These are phyloP conservation scores for Mesoclemmys tuberculata DNA, from an alignment of 2,113 vertebrate genomes.

Conservation along the genomic window DNA sequence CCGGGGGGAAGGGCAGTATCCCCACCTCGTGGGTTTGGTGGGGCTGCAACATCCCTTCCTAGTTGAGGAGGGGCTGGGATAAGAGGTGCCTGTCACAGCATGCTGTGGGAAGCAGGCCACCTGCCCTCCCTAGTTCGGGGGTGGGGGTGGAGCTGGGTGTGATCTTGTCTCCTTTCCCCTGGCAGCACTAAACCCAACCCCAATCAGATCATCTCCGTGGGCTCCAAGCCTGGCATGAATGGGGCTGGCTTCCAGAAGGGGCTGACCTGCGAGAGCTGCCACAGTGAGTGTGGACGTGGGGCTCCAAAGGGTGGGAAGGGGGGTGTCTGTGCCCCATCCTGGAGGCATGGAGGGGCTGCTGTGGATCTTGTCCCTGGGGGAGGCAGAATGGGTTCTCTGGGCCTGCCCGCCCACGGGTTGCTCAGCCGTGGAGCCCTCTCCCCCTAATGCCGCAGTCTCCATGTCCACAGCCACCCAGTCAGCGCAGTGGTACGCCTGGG, in stretches of 20 bases:
- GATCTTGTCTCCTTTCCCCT: neutral
- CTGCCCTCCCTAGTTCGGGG: no score
- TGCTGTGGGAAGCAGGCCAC: neutral
- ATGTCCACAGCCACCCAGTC: conserved; percentile 84
- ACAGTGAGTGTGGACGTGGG: conserved; percentile 84
- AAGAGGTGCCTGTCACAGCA: neutral
- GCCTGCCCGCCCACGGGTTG: no score
- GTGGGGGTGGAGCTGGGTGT: neutral
- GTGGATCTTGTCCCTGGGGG: neutral
- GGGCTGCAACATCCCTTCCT: neutral
- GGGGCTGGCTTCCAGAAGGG: conserved; percentile 93
- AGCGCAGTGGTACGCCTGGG: conserved; percentile 96
- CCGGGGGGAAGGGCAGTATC: neutral
- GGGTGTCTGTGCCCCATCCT: neutral
- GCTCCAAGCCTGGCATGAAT: conserved; percentile 91
- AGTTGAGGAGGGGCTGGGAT: no score
- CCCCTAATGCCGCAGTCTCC: neutral
- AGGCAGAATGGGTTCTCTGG: neutral
- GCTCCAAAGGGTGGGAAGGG: neutral
- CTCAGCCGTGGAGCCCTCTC: neutral
- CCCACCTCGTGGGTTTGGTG: neutral
- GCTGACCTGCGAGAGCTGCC: conserved; percentile 93
- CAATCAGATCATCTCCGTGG: conserved; percentile 93
- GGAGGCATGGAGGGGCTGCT: no score
- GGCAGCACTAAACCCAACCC: conserved; percentile 93